phyloP scores from a whole-genome alignment of 2,797 vertebrate genomes.

The Taenioides sp. region DNA sequence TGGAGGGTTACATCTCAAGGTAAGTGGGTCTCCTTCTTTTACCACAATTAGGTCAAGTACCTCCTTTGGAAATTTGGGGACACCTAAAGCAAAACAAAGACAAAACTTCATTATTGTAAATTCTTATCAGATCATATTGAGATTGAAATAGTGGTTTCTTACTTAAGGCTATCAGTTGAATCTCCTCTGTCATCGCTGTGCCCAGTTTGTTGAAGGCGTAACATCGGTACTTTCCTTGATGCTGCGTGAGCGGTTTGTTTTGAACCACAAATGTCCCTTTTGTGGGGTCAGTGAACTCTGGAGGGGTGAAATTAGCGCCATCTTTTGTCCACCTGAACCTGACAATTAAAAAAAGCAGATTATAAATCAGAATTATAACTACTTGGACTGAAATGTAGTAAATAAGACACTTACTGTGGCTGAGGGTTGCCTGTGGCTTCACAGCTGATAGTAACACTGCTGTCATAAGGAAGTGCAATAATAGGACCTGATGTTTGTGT shows the following conservation, averaged over 20 bases:
- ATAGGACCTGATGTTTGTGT: conserved; percentile 75
- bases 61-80: conserved; percentile 93
- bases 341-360: conserved; percentile 17
- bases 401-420: conserved; percentile 81
- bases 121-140: not conserved
- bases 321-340: conserved; percentile 93
- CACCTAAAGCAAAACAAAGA: conserved; percentile 61
- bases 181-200: conserved; percentile 88
- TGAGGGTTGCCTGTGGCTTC: conserved; percentile 90
- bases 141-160: conserved; percentile 51
- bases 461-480: conserved; percentile 86
- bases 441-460: conserved; percentile 82
- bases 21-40: conserved; percentile 84
- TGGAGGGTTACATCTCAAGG: conserved; percentile 89
- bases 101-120: not conserved
- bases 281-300: conserved; percentile 66
- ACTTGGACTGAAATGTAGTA: not conserved
- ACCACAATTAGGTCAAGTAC: conserved; percentile 78
- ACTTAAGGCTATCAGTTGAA: conserved; percentile 85
- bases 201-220: conserved; percentile 87
- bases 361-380: not conserved
- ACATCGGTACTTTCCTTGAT: conserved; percentile 89
- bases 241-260: conserved; percentile 73
- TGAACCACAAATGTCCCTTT: conserved; percentile 84
- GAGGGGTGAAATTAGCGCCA: conserved; percentile 79